These are phyloP conservation scores for Synergus japonicus DNA, from an alignment of 2,888 invertebrate species.

Conservation along the genomic window DNA sequence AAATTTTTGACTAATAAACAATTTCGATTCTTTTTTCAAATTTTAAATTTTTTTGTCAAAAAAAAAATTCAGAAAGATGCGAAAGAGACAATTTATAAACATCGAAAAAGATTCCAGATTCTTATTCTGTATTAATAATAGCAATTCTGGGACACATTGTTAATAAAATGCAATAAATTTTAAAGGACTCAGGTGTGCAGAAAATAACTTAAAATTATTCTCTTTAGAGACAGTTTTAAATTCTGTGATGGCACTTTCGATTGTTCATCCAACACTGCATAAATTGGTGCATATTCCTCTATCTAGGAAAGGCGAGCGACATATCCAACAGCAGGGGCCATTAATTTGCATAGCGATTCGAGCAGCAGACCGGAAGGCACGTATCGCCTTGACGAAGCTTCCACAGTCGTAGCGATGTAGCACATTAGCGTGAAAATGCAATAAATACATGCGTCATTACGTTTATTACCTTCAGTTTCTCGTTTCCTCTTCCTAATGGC, in stretches of 20 bases:
- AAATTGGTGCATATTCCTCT: background rate
- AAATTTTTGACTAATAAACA: too few relatives aligned
- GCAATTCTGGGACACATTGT: background rate
- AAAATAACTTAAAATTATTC: background rate
- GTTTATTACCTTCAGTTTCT: conserved; percentile 7
- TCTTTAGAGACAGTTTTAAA: background rate
- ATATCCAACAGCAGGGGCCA: background rate
- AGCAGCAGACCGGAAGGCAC: background rate
- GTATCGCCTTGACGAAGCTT: background rate
- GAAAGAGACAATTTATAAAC: too few relatives aligned
- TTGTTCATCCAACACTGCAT: background rate
- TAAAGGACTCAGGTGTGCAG: background rate
- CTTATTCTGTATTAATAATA: background rate
- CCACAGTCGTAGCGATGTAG: background rate
- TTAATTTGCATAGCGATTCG: conserved; percentile 7
- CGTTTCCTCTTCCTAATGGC: conserved; percentile 2
- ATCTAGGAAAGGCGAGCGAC: background rate
- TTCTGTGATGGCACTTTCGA: background rate
- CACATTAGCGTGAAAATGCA: background rate
- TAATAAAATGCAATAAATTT: background rate
- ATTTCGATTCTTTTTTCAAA: too few relatives aligned
- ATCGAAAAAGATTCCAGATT: too few relatives aligned
- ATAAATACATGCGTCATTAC: conserved; percentile 7
- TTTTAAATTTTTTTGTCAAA: too few relatives aligned
- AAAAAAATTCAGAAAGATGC: too few relatives aligned